Evolutionary conservation across 2,888 invertebrate genomes (phyloP).

Genomic region (Callosobruchus maculatus): DNA sequence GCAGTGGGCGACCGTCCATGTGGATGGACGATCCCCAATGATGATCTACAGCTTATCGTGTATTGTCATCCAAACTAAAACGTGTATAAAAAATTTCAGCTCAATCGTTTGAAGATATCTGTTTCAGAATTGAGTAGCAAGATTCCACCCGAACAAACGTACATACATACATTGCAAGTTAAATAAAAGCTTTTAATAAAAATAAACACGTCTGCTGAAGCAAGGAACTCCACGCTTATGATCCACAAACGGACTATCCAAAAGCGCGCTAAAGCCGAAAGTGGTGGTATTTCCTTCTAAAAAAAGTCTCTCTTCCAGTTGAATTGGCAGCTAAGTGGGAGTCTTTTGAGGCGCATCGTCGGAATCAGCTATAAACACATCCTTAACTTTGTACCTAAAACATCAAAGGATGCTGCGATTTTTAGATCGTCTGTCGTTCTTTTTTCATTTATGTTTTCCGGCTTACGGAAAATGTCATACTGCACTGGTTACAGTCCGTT

Average conservation of each 20-base stretch:
- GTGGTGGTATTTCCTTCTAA: background rate
- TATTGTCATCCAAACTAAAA: no score
- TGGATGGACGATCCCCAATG: no score
- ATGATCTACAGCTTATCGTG: no score
- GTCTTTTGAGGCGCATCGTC: background rate
- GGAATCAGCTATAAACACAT: background rate
- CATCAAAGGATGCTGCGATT: background rate
- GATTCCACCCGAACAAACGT: no score
- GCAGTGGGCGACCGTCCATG: no score
- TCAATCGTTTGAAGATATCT: no score
- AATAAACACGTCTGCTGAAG: no score
- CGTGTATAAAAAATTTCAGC: no score
- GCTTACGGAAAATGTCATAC: background rate
- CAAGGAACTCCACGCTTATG: background rate
- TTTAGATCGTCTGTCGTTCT: background rate
- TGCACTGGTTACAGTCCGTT: no score
- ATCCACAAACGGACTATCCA: background rate
- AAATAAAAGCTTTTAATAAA: no score
- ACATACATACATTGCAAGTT: no score
- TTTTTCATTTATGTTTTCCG: background rate
- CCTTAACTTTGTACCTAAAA: background rate
- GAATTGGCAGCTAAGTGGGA: background rate
- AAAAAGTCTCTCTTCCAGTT: background rate
- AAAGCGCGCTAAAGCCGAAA: background rate
- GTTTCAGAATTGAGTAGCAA: no score